Conservation (phyloP, 2,888 invertebrate species). For the Nymphalis urticae region DNA sequence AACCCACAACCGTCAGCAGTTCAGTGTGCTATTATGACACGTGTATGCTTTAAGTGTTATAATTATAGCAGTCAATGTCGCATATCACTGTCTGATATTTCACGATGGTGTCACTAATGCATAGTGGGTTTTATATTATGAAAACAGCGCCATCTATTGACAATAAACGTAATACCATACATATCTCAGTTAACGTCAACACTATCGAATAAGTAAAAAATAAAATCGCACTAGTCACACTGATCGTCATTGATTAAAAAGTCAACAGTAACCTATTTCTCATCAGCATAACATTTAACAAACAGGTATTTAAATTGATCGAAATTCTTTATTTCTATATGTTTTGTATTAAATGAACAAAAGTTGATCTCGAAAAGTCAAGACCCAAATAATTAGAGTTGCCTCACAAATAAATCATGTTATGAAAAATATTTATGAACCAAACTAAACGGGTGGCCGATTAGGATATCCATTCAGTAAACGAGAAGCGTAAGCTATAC, state of each 20-base stretch:
- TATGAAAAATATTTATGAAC: conserved; percentile 69
- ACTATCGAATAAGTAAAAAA: too few relatives aligned
- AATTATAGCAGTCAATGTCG: too few relatives aligned
- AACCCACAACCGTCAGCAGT: too few relatives aligned
- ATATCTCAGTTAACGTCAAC: too few relatives aligned
- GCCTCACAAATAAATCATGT: conserved; percentile 70
- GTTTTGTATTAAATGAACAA: conserved; percentile 47
- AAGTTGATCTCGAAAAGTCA: conserved; percentile 62
- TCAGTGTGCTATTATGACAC: too few relatives aligned
- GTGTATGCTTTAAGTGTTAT: too few relatives aligned
- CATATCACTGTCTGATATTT: too few relatives aligned
- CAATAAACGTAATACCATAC: too few relatives aligned
- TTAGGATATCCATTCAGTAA: conserved; percentile 39
- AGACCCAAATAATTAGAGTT: conserved; percentile 75
- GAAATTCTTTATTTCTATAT: conserved; percentile 34
- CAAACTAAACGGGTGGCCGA: conserved; percentile 65
- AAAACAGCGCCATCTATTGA: too few relatives aligned
- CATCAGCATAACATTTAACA: background rate
- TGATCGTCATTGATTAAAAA: background rate
- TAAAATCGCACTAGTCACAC: background rate
- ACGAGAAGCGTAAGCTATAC: conserved; percentile 23
- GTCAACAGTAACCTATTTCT: too few relatives aligned
- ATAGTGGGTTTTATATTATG: too few relatives aligned
- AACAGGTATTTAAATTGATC: conserved; percentile 29
- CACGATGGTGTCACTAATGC: too few relatives aligned